A percentile compares a stretch with the other conserved stretches of the same genome.
Evolutionary conservation across 2,113 vertebrate genomes (phyloP).

Genomic region (Castor canadensis): DNA sequence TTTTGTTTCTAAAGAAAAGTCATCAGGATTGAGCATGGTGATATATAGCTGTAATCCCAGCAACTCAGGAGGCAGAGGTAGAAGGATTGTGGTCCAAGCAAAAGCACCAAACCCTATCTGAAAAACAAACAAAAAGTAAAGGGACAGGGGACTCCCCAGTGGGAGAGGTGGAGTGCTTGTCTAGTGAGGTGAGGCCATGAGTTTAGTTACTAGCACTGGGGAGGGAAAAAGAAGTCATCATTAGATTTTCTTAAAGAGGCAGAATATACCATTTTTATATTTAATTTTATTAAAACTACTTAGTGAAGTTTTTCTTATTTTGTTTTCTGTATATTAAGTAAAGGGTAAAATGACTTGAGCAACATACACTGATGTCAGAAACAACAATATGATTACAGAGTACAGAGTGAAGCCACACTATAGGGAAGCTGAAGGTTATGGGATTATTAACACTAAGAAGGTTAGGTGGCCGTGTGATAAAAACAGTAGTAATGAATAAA

Average conservation of each 20-base stretch:
- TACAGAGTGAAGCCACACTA: background rate
- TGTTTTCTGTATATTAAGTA: background rate
- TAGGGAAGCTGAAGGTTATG: constrained; percentile 16
- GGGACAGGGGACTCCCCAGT: no score
- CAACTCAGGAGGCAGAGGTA: no score
- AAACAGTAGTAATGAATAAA: constrained; percentile 49
- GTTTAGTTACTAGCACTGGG: no score
- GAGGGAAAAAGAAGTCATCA: background rate
- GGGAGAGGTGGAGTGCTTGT: no score
- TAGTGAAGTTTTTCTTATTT: background rate
- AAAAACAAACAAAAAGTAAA: no score
- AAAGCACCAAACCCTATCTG: no score
- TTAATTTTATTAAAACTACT: background rate
- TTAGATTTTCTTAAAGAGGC: background rate
- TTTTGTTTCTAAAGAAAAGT: background rate
- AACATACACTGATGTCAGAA: background rate
- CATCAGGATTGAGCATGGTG: no score
- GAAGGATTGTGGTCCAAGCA: no score
- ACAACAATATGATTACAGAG: background rate
- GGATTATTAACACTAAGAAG: background rate
- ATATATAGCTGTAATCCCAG: no score
- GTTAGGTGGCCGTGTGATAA: background rate
- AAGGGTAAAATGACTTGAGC: background rate
- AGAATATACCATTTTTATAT: background rate
- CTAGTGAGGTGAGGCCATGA: no score